phyloP scores from a whole-genome alignment of 2,113 vertebrate species.

The Boleophthalmus pectinirostris region DNA sequence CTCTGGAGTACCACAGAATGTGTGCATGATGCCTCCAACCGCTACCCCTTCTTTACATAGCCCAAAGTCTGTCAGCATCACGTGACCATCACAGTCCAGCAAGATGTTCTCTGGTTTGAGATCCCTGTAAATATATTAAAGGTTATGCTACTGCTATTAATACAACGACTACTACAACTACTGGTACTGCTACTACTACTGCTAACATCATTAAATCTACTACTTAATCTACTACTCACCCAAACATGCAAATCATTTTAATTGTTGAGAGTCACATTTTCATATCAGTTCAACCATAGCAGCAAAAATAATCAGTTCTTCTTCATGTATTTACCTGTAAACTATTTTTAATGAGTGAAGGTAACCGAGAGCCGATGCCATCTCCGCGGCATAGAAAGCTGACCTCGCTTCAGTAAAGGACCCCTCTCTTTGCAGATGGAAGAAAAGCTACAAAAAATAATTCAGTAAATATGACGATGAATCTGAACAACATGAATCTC shows the following conservation, averaged over 20 bases:
- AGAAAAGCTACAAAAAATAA: constrained; percentile 72
- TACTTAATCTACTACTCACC: background rate
- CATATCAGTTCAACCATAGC: too few species aligned
- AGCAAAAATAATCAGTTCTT: too few species aligned
- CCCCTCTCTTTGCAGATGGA: constrained; percentile 78
- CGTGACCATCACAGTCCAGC: constrained; percentile 76
- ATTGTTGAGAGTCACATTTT: too few species aligned
- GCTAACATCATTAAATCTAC: background rate
- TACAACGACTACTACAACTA: background rate
- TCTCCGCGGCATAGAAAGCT: constrained; percentile 79
- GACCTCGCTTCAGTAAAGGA: constrained; percentile 76
- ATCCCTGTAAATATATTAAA: constrained; percentile 62
- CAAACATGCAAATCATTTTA: too few species aligned
- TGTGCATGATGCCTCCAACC: constrained; percentile 65
- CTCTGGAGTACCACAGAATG: constrained; percentile 81
- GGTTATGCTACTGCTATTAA: background rate
- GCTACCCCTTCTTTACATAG: constrained; percentile 80
- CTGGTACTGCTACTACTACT: background rate
- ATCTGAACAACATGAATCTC: background rate
- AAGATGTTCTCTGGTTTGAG: constrained; percentile 81
- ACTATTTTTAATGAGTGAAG: constrained; percentile 78
- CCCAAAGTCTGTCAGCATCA: constrained; percentile 80
- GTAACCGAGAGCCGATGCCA: constrained; percentile 78
- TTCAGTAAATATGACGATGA: background rate
- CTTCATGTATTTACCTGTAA: constrained; percentile 70